Evolutionary conservation across 2,888 invertebrate genomes (phyloP), one percentile per base, ranked within the genome.

Genomic region (Emmelina monodactyla): DNA sequence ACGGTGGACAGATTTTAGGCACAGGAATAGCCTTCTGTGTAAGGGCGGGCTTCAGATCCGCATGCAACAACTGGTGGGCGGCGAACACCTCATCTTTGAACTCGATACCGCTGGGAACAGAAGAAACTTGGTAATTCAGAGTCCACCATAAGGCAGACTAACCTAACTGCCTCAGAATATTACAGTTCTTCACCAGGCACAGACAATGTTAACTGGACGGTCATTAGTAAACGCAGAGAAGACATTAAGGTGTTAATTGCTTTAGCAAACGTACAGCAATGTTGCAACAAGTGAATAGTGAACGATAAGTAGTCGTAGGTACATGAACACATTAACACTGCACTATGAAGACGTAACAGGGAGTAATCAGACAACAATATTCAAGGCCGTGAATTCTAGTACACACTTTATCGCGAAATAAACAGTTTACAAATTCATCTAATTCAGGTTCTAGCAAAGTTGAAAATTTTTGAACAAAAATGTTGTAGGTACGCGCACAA

Each of bases 11-110:
- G 7, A 29, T 14, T 19, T 6, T 40, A 10, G 54, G 47, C 22
- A 41, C 45, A 14, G 54, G 40, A 35, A 43, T 46, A 34, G 58
- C 42, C 34, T 46, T 41, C 16, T 58, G 50, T 31, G 55, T 53
- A 49, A 69, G 57, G n/a, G 44, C 47, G 33, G 73, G 72, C 49
- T 79, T 76, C 55, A 76, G 45, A 58, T 70, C 73, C 49, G 60
- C 71, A 56, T 70, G 66, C 60, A 62, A 69, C 67, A 76, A 62
- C 58, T 76, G 80, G 63, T 85, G 84, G 63, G 83, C 80, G 55
- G 89, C 88, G 64, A 88, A 88, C 58, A 91, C 85, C 72, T 89
- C 88, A 84, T 88, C 84, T 78, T 85, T 83, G 82, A 85, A 85
- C 83, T 91, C 90, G 75, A 91, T 83, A 66, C 87, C 89, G 83